These are phyloP conservation scores for Regulus satrapa DNA, from an alignment of 2,113 vertebrate species.

Conservation along the genomic window DNA sequence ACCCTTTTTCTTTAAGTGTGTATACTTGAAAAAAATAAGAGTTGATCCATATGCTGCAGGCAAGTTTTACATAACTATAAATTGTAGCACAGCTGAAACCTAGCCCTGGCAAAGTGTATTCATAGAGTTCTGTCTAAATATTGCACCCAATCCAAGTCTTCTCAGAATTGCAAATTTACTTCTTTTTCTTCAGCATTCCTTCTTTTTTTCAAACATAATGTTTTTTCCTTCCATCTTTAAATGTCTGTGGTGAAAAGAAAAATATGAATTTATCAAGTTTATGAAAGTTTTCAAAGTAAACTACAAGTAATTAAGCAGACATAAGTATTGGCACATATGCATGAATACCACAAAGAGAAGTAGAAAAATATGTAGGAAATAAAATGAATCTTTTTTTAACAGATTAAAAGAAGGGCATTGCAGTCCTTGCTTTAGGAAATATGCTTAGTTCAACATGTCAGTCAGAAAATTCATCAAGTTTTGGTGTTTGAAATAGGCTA, in stretches of 20 bases:
- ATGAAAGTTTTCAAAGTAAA: neutral
- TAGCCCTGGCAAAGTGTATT: neutral
- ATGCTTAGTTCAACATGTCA: neutral
- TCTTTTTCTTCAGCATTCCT: neutral
- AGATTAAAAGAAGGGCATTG: neutral
- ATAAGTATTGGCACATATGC: neutral
- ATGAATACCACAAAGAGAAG: neutral
- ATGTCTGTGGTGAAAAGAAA: neutral
- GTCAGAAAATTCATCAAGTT: neutral
- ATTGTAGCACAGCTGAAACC: neutral
- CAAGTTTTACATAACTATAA: neutral
- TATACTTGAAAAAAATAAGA: neutral
- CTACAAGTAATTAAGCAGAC: neutral
- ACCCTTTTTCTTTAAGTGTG: neutral
- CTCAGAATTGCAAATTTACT: neutral
- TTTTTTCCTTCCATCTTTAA: neutral
- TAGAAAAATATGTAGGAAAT: neutral
- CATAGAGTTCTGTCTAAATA: neutral
- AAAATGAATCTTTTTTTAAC: neutral
- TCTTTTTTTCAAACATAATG: neutral
- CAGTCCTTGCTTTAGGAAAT: neutral
- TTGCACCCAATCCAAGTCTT: neutral
- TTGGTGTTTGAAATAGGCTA: neutral
- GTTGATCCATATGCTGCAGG: neutral
- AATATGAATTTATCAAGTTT: neutral